Evolutionary conservation across 23 tunicate genomes (phyloP).

Genomic region (Styela clava): DNA sequence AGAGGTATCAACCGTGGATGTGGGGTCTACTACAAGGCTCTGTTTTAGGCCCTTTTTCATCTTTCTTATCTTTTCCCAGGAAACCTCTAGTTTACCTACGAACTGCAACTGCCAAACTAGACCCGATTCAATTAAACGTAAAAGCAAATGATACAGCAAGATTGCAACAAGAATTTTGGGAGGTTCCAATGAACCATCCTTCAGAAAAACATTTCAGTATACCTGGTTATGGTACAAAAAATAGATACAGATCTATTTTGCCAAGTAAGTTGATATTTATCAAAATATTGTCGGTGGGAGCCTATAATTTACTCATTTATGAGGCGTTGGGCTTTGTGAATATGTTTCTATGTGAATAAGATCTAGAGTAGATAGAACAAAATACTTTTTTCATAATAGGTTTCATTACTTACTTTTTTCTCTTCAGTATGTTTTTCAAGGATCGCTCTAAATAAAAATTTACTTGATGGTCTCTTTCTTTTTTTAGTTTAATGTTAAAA

Average conservation of each 20-base stretch:
- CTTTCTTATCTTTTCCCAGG: too few species aligned
- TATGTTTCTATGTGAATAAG: not conserved
- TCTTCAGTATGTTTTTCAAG: too few species aligned
- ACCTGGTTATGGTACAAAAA: slow-evolving; percentile 91
- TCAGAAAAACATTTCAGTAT: slow-evolving; percentile 74
- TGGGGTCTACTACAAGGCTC: too few species aligned
- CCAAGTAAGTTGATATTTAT: slow-evolving; percentile 67
- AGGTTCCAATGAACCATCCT: slow-evolving; percentile 92
- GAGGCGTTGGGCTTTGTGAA: not conserved
- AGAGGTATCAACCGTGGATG: too few species aligned
- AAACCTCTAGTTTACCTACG: slow-evolving; percentile 81
- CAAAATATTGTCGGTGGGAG: not conserved
- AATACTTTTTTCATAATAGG: too few species aligned
- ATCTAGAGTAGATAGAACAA: not conserved
- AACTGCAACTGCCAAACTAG: slow-evolving; percentile 52
- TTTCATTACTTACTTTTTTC: too few species aligned
- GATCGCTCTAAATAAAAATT: too few species aligned
- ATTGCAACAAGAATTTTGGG: slow-evolving; percentile 88
- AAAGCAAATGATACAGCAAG: slow-evolving; percentile 58
- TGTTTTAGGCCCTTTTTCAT: too few species aligned
- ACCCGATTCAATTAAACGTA: slow-evolving; percentile 55
- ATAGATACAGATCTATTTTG: slow-evolving; percentile 73
- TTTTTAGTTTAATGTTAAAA: too few species aligned
- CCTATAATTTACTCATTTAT: not conserved
- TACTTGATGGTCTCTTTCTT: too few species aligned